Conservation (phyloP, 1,140 invertebrate species). For the Micrasema longulum region DNA sequence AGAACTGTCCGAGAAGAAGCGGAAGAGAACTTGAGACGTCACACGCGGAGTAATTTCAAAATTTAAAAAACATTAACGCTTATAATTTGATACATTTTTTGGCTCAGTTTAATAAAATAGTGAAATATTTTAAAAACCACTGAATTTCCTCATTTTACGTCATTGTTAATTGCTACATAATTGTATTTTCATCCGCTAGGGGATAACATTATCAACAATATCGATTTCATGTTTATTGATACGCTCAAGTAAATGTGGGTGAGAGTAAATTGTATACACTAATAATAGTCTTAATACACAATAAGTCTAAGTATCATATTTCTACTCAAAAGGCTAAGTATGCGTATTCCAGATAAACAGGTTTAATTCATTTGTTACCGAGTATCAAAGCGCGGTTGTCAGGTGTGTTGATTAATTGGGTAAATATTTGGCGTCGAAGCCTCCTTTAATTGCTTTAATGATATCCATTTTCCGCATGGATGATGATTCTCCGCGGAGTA, state of each 20-base stretch:
- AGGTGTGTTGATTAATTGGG: slow-evolving; percentile 24
- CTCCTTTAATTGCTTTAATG: slow-evolving; percentile 30
- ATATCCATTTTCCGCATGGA: background rate
- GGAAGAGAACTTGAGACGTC: no score
- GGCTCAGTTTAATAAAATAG: no score
- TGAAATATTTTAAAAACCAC: no score
- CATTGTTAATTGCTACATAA: no score
- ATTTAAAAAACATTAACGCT: no score
- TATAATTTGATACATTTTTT: no score
- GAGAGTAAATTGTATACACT: background rate
- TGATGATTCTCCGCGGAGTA: background rate
- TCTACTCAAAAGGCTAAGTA: background rate
- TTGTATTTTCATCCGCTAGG: background rate
- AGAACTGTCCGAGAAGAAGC: no score
- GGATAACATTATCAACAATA: background rate
- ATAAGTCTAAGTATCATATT: background rate
- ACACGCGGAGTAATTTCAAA: no score
- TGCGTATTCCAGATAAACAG: background rate
- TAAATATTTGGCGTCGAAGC: slow-evolving; percentile 27
- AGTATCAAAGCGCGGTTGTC: slow-evolving; percentile 16
- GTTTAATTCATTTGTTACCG: slow-evolving; percentile 18
- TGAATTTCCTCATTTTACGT: no score
- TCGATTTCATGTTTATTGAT: background rate
- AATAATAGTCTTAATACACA: background rate
- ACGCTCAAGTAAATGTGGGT: slow-evolving; percentile 5